Base-by-base conservation (phyloP, 2,888 invertebrate genomes). In the Aleiodes alternator region DNA sequence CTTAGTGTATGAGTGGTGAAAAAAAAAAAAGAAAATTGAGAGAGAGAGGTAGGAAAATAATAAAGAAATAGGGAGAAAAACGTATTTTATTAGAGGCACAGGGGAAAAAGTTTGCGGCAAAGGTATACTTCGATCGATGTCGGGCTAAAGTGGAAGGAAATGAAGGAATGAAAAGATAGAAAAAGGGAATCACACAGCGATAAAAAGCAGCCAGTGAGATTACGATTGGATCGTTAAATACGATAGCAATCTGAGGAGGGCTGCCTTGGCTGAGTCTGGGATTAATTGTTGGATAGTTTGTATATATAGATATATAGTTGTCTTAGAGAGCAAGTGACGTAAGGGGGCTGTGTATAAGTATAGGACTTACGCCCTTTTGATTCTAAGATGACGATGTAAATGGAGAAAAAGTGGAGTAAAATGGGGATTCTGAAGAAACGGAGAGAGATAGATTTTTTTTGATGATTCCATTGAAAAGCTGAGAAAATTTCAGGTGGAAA, bases 221-320 rank as follows among this genome's bases (percentile, higher is more conserved):
- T 72, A 61, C 38, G 55, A 66, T 68, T 72, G 64, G 64, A 57
- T 56, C 73, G 70, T 73, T 73, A 70, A 56, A 69, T 61, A 12
- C 51, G 57, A 72, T 53, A 70, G 69, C 56, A 72, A 69, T 56
- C 4, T 4, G 6, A 34, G 34, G 73, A 73, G 72, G 61, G 12
- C 69, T 14, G 34, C 31, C 68, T 76, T 64, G 53, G 55, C 69
- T 59, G 75, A 50, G n/a, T 29, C 56, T 29, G 31, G 53, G n/a
- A 38, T 69, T 51, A 38, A 55, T 69, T 31, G 53, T 29, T 31
- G 31, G 23, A 14, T 55, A 69, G 29, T 9, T 51, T 29, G 34
- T 34, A n/a, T 59, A 59, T 29, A 34, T 31, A 34, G 34, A 51
- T 51, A 71, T 57, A 48, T 69, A 5, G 68, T 23, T 23, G 23